These are phyloP conservation scores for Onthophagus taurus DNA, from an alignment of 1,140 invertebrate species.

Conservation along the genomic window DNA sequence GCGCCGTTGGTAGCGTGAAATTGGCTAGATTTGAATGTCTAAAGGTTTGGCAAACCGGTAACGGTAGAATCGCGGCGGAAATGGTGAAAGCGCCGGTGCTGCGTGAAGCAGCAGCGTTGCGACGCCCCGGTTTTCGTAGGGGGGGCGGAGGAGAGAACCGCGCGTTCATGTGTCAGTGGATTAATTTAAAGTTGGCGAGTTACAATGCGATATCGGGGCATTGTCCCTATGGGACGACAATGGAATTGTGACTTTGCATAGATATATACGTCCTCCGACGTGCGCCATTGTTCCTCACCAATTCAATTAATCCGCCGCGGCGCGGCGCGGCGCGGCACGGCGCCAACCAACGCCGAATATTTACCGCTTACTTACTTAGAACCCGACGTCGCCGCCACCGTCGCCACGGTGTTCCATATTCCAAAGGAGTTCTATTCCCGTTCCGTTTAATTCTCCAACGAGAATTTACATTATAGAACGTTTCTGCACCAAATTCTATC, in stretches of 20 bases:
- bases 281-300: slow-evolving; percentile 13
- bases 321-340: not conserved
- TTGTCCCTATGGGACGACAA: slow-evolving; percentile 17
- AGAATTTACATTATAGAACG: no score
- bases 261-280: slow-evolving; percentile 16
- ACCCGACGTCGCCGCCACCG: no score
- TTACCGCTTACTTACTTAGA: no score
- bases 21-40: slow-evolving; percentile 11
- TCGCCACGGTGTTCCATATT: no score
- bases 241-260: slow-evolving; percentile 20
- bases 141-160: not conserved
- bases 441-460: no score
- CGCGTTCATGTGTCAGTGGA: slow-evolving; percentile 16
- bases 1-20: slow-evolving; percentile 7
- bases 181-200: slow-evolving; percentile 20
- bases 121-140: not conserved
- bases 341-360: no score
- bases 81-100: not conserved
- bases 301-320: slow-evolving; percentile 14
- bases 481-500: no score
- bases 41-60: no score
- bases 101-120: not conserved
- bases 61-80: no score
- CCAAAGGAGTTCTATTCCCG: no score
- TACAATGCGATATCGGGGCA: slow-evolving; percentile 19